phyloP scores from a whole-genome alignment of 2,797 vertebrate genomes.

The Phoxinus dragarum region DNA sequence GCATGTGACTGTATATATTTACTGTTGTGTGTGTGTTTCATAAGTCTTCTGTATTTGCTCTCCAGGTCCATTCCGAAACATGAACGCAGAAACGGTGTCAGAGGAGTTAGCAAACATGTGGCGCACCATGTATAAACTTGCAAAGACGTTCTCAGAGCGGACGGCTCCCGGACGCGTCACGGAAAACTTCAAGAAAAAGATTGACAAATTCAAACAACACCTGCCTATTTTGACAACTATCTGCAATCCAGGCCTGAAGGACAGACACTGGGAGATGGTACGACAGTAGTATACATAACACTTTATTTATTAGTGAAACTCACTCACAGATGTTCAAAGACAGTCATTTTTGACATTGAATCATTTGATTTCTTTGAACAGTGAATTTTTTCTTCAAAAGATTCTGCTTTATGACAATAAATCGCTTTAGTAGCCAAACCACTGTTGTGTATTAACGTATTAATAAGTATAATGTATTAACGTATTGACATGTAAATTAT shows the following conservation, averaged over 20 bases:
- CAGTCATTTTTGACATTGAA: background rate
- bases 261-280: slow-evolving; percentile 89
- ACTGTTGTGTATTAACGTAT: too few relatives aligned
- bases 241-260: slow-evolving; percentile 90
- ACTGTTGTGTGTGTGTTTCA: slow-evolving; percentile 6
- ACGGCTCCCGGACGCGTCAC: slow-evolving; percentile 81
- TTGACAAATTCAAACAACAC: slow-evolving; percentile 87
- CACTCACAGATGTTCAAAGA: background rate
- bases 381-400: background rate
- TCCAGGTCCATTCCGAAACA: slow-evolving; percentile 78
- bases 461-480: too few relatives aligned
- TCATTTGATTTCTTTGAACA: background rate
- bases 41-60: slow-evolving; percentile 17
- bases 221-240: slow-evolving; percentile 84
- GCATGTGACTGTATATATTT: background rate
- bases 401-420: background rate
- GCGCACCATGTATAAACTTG: slow-evolving; percentile 85
- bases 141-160: slow-evolving; percentile 79
- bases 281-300: background rate
- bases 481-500: background rate
- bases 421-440: background rate
- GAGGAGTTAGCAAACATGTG: slow-evolving; percentile 88
- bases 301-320: background rate
- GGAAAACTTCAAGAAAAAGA: slow-evolving; percentile 80
- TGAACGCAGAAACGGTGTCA: slow-evolving; percentile 85